phyloP scores from a whole-genome alignment of 2,888 invertebrate species.

The Melikaiella ostensackeni region DNA sequence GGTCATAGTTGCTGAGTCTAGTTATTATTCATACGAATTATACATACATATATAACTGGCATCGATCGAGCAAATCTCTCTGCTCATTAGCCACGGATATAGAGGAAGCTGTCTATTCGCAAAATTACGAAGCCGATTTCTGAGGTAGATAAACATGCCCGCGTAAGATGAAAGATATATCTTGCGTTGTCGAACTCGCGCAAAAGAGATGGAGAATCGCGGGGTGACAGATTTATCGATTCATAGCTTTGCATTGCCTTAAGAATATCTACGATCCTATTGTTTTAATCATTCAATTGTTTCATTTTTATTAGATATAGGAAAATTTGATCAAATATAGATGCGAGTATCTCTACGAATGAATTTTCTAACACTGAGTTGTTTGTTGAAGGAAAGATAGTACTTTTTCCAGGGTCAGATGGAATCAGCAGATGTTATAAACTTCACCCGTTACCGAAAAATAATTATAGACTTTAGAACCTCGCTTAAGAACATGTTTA shows the following conservation, averaged over 20 bases:
- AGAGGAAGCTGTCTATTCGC: conserved; percentile 48
- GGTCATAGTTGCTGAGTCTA: not conserved
- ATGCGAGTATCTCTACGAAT: not conserved
- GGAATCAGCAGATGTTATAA: conserved; percentile 15
- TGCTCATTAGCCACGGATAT: conserved; percentile 26
- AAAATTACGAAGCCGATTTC: conserved; percentile 54
- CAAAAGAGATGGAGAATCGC: not conserved
- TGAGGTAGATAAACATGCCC: conserved; percentile 51
- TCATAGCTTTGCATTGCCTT: conserved; percentile 39
- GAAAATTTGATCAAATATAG: not conserved
- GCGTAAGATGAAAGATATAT: conserved; percentile 46
- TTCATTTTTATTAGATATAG: not conserved
- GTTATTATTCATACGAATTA: not conserved
- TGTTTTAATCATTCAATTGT: not conserved
- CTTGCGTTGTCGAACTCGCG: conserved; percentile 32
- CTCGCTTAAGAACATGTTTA: conserved; percentile 11
- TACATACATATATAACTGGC: not conserved
- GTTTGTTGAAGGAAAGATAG: not conserved
- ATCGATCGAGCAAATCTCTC: not conserved
- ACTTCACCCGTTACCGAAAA: conserved; percentile 8
- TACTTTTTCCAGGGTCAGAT: conserved; percentile 14
- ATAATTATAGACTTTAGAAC: conserved; percentile 17
- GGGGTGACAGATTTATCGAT: conserved; percentile 56
- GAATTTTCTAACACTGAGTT: not conserved
- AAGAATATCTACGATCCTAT: not conserved